Evolutionary conservation across 2,888 invertebrate genomes (phyloP), one percentile per base, ranked within the genome.

Genomic region (Tigriopus californicus): DNA sequence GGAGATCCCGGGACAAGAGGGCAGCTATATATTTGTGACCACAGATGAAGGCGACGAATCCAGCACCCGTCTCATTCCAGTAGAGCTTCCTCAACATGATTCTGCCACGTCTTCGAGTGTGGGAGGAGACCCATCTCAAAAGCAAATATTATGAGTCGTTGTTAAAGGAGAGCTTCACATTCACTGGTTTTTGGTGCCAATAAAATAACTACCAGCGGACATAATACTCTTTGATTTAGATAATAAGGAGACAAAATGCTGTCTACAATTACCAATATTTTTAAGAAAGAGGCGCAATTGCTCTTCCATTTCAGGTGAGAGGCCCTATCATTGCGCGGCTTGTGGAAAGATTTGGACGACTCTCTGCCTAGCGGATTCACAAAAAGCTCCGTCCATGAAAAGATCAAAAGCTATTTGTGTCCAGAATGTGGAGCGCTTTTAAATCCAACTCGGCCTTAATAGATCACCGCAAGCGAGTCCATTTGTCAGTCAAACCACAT

Each of bases 331-430:
- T 24, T 64, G 64, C 41, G 48, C 61, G 8, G 58, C 62, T 13
- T 64, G 64, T 41, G 57, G 59, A 20, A n/a, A n/a, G n/a, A n/a
- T n/a, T 64, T 52, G 59, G 61, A 6, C 61, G 61, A 41, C 56
- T 60, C 33, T 61, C 60, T 11, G 59, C 62, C 3, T 51, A 62
- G 11, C 59, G 61, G 46, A 63, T 63, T 47, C 64, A 64, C 59
- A 49, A 49, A n/a, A 49, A 22, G 15, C 22, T 49, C 49, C 22
- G 49, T 49, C 20, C 49, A 49, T 49, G 49, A 49, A 11, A 22
- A 49, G 5, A 22, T 49, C 20, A 49, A 49, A 11, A 49, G 49
- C 40, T 53, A 33, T 33, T 33, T 53, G 24, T 53, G 53, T 33
- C 40, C 41, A 4, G 53, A 53, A 40, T 53, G 53, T 41, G 53